These are phyloP conservation scores for Siniperca obscura DNA, from an alignment of 2,797 vertebrate genomes.

Conservation along the genomic window DNA sequence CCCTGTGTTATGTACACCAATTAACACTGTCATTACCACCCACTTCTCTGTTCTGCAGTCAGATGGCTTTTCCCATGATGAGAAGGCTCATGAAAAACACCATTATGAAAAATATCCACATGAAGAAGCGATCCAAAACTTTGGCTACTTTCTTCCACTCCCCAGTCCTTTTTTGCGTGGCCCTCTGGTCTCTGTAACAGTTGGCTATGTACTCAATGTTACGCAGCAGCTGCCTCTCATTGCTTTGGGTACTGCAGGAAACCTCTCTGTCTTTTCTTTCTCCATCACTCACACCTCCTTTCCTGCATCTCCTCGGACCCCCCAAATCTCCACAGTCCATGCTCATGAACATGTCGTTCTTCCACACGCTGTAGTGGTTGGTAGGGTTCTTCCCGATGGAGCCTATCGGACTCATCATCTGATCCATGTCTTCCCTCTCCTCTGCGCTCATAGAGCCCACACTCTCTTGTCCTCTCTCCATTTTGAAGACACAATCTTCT, in stretches of 20 bases:
- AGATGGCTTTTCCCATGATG: conserved; percentile 89
- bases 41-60: conserved; percentile 34
- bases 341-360: conserved; percentile 59
- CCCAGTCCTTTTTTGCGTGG: conserved; percentile 85
- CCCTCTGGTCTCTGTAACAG: conserved; percentile 89
- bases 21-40: not conserved
- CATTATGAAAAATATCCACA: conserved; percentile 95
- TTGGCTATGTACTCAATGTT: conserved; percentile 89
- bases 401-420: conserved; percentile 68
- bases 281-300: conserved; percentile 64
- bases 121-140: conserved; percentile 94
- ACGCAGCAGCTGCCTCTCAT: conserved; percentile 81
- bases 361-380: conserved; percentile 58
- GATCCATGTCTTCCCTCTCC: conserved; percentile 75
- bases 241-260: conserved; percentile 60
- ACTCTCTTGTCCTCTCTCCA: conserved; percentile 65
- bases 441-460: conserved; percentile 27
- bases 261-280: conserved; percentile 57
- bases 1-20: not conserved
- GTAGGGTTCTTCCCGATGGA: conserved; percentile 73
- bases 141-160: conserved; percentile 95
- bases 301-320: conserved; percentile 48
- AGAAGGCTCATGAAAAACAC: conserved; percentile 92
- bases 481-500: conserved; percentile 64
- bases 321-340: conserved; percentile 53